Evolutionary conservation across 2,888 invertebrate genomes (phyloP).

Genomic region (Drosophila mercatorum): DNA sequence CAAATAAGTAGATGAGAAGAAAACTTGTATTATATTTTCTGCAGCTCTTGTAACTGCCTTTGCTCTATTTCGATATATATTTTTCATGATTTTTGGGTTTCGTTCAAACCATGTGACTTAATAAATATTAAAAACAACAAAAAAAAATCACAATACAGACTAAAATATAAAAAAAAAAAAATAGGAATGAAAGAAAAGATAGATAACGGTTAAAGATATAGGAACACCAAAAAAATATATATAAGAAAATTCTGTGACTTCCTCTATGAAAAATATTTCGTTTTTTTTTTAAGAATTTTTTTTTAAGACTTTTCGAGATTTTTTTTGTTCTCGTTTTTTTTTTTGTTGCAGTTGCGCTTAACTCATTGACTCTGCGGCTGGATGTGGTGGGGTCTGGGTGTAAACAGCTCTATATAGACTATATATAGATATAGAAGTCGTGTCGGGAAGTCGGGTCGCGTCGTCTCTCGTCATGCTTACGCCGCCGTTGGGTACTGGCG

Average conservation of each 20-base stretch:
- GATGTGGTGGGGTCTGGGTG: slow-evolving; percentile 15
- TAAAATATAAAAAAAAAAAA: slow-evolving; percentile 27
- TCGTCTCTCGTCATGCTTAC: slow-evolving; percentile 18
- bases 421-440: slow-evolving; percentile 4
- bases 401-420: neutral
- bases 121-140: slow-evolving; percentile 64
- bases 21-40: slow-evolving; percentile 42
- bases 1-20: neutral
- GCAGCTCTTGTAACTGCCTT: slow-evolving; percentile 61
- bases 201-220: slow-evolving; percentile 37
- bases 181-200: slow-evolving; percentile 4
- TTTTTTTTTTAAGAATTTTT: neutral
- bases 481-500: slow-evolving; percentile 83
- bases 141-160: slow-evolving; percentile 41
- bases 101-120: slow-evolving; percentile 75
- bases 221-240: slow-evolving; percentile 46
- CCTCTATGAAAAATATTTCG: slow-evolving; percentile 20
- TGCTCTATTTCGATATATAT: slow-evolving; percentile 58
- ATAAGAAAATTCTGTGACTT: slow-evolving; percentile 25
- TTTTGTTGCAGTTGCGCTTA: slow-evolving; percentile 8
- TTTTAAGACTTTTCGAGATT: too few species aligned
- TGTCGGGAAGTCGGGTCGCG: neutral
- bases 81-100: slow-evolving; percentile 75
- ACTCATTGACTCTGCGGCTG: slow-evolving; percentile 65
- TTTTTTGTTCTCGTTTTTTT: neutral